These are phyloP conservation scores for Oscarella lobularis DNA, from an alignment of 37 sponge, comb jelly and placozoan species.

Conservation along the genomic window DNA sequence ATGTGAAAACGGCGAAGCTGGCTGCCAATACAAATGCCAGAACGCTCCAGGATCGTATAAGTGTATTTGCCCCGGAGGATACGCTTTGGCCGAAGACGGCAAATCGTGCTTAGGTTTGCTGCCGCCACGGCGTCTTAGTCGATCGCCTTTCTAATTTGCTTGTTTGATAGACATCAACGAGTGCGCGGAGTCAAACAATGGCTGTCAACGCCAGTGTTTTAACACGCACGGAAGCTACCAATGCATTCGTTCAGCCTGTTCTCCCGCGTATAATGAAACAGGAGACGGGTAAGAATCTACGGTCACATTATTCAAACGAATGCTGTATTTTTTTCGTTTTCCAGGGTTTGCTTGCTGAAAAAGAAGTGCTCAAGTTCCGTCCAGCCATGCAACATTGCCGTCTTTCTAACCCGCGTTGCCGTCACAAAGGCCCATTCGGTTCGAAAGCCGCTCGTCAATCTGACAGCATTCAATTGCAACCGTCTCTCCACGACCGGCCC, in stretches of 20 bases:
- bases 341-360: too few relatives aligned
- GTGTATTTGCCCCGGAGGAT: not conserved
- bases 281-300: not conserved
- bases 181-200: not conserved
- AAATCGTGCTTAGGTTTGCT: not conserved
- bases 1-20: too few relatives aligned
- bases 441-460: too few relatives aligned
- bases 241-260: not conserved
- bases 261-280: not conserved
- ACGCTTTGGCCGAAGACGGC: not conserved
- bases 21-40: not conserved
- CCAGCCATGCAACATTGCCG: not conserved
- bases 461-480: too few relatives aligned
- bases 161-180: not conserved
- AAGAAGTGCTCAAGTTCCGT: not conserved
- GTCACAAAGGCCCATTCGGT: slow-evolving; percentile 84
- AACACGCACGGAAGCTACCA: not conserved
- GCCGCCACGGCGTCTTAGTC: too few relatives aligned
- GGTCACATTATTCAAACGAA: too few relatives aligned
- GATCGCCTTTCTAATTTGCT: too few relatives aligned
- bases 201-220: not conserved
- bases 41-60: not conserved
- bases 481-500: too few relatives aligned
- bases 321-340: too few relatives aligned
- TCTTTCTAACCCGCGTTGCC: slow-evolving; percentile 40